A percentile compares a stretch with the other conserved stretches of the same genome.
These are phyloP conservation scores for Zaprionus vittiger DNA, from an alignment of 1,140 invertebrate genomes.

Conservation along the genomic window DNA sequence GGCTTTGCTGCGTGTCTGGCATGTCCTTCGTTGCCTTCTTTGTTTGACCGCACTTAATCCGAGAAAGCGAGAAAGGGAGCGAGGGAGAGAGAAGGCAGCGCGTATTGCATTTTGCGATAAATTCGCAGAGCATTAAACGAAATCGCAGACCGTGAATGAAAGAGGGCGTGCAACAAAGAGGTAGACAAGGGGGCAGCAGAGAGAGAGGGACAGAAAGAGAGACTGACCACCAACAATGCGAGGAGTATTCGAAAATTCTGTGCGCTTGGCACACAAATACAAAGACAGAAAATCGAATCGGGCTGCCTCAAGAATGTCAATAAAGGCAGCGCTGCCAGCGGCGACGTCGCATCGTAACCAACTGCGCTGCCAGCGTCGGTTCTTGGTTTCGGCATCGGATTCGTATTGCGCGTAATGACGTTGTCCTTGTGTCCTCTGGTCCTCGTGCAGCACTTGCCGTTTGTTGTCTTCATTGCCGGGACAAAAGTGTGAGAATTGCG, in stretches of 20 bases:
- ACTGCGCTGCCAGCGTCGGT: not conserved
- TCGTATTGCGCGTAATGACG: conserved; percentile 51
- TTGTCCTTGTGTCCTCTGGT: conserved; percentile 8
- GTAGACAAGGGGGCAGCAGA: no score
- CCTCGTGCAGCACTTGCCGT: conserved; percentile 52
- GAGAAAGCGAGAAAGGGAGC: not conserved
- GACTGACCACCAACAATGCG: conserved; percentile 68
- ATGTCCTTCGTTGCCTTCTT: conserved; percentile 58
- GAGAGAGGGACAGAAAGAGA: not conserved
- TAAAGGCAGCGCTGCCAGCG: conserved; percentile 42
- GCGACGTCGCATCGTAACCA: conserved; percentile 20
- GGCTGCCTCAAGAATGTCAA: conserved; percentile 66
- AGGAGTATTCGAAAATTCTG: conserved; percentile 62
- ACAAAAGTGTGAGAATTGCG: conserved; percentile 32
- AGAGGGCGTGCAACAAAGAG: not conserved
- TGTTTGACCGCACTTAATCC: conserved; percentile 77
- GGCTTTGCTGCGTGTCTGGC: conserved; percentile 45
- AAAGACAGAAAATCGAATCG: conserved; percentile 73
- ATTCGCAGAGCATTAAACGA: conserved; percentile 69
- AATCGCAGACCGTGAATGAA: conserved; percentile 33
- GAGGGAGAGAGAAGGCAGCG: conserved; percentile 12
- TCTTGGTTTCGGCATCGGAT: not conserved
- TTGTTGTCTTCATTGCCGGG: conserved; percentile 69
- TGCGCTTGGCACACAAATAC: conserved; percentile 71
- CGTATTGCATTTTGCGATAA: conserved; percentile 75